Evolutionary conservation across 2,888 invertebrate species (phyloP).

Genomic region (Ephialtes manifestator): DNA sequence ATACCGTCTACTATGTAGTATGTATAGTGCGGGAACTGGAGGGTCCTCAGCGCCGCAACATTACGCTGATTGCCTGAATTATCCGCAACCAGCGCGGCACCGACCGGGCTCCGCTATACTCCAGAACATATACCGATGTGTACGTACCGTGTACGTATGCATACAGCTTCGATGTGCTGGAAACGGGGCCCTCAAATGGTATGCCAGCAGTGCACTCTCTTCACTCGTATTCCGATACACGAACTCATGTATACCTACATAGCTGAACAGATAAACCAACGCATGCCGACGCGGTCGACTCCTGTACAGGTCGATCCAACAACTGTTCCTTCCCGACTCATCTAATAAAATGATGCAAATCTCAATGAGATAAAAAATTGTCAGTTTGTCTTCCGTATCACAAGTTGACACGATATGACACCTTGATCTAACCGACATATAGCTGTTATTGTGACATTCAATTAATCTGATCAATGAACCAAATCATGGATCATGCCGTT

Average conservation of each 20-base stretch:
- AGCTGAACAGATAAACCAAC: slow-evolving; percentile 9
- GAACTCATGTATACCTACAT: slow-evolving; percentile 4
- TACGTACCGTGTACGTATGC: slow-evolving; percentile 1
- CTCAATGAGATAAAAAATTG: background rate
- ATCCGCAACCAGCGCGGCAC: slow-evolving; percentile 82
- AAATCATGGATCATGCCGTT: background rate
- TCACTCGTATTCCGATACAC: slow-evolving; percentile 60
- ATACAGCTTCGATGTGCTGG: slow-evolving; percentile 1
- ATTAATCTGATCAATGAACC: background rate
- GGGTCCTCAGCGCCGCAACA: slow-evolving; percentile 84
- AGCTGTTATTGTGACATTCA: background rate
- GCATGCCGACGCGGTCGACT: background rate
- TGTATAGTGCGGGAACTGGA: slow-evolving; percentile 78
- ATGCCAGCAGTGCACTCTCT: slow-evolving; percentile 39
- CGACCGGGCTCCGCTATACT: slow-evolving; percentile 64
- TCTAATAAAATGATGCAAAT: background rate
- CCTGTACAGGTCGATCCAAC: slow-evolving; percentile 11
- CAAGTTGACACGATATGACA: background rate
- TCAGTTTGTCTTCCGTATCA: background rate
- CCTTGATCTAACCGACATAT: background rate
- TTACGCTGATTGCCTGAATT: slow-evolving; percentile 86
- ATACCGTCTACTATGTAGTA: slow-evolving; percentile 70
- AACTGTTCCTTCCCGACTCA: background rate
- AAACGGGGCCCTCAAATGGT: slow-evolving; percentile 30
- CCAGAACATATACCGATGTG: slow-evolving; percentile 51